A percentile compares a stretch with the other conserved stretches of the same genome.
Conservation (phyloP, 2,888 invertebrate species). For the Augochlorella aurata region DNA sequence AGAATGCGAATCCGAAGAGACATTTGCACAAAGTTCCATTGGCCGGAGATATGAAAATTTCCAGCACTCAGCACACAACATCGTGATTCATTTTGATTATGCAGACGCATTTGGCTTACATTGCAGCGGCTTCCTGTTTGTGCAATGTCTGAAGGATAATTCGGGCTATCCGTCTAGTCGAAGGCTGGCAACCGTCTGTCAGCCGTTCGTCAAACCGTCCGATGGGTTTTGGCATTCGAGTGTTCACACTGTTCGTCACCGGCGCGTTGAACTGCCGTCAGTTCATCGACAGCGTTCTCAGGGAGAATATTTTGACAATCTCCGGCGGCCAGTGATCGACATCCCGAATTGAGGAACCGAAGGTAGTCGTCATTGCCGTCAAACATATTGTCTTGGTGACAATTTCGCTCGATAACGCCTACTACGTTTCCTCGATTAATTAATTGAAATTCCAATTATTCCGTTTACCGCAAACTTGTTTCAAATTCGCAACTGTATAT, state of each 20-base stretch:
- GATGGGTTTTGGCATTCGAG: slow-evolving; percentile 11
- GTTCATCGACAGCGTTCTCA: slow-evolving; percentile 4
- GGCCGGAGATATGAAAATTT: background rate
- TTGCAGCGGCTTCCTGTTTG: too few relatives aligned
- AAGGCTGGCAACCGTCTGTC: background rate
- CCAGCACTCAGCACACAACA: background rate
- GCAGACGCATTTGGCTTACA: background rate
- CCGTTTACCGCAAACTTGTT: too few relatives aligned
- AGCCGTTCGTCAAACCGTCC: slow-evolving; percentile 8
- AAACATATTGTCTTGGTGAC: background rate
- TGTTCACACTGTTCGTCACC: slow-evolving; percentile 13
- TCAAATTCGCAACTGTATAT: too few relatives aligned
- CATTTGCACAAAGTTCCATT: too few relatives aligned
- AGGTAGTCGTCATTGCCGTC: background rate
- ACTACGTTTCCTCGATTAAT: background rate
- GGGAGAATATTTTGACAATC: background rate
- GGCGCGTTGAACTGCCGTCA: slow-evolving; percentile 15
- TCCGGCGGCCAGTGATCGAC: background rate
- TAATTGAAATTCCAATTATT: too few relatives aligned
- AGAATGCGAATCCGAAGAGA: too few relatives aligned
- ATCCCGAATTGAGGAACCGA: background rate
- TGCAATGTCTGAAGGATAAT: slow-evolving; percentile 6
- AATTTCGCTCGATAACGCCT: background rate
- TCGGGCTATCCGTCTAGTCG: slow-evolving; percentile 1
- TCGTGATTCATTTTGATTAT: background rate